These are phyloP conservation scores for Daptonema setosum DNA, from an alignment of 2,888 invertebrate species.

Conservation along the genomic window DNA sequence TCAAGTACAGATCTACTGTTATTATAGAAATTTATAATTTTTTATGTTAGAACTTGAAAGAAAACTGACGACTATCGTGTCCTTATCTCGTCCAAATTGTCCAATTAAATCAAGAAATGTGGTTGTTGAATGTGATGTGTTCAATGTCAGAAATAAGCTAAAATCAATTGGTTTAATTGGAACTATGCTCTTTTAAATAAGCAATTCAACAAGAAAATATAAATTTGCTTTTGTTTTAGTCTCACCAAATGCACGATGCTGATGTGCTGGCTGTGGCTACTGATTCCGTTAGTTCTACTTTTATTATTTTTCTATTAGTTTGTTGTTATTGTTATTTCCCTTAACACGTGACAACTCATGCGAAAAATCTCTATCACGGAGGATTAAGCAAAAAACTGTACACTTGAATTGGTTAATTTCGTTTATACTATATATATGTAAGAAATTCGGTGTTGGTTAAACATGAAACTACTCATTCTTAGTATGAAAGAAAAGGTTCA, in stretches of 20 bases:
- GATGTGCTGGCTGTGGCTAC: not conserved
- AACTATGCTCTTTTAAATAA: not conserved
- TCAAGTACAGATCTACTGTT: too few species aligned
- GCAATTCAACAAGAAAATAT: not conserved
- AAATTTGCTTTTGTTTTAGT: not conserved
- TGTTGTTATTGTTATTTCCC: too few species aligned
- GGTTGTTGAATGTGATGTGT: too few species aligned
- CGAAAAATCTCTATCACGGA: too few species aligned
- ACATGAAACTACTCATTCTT: not conserved
- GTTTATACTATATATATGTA: not conserved
- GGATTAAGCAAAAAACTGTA: too few species aligned
- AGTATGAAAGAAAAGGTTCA: too few species aligned
- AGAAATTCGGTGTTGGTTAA: not conserved
- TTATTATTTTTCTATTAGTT: not conserved
- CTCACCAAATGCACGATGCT: not conserved
- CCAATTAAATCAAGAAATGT: not conserved
- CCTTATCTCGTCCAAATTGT: not conserved
- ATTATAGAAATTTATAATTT: too few species aligned
- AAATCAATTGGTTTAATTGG: too few species aligned
- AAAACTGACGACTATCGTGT: too few species aligned
- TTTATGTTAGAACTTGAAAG: too few species aligned
- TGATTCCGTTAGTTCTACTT: not conserved
- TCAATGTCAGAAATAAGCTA: too few species aligned
- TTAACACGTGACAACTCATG: too few species aligned
- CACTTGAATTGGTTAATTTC: not conserved